These are phyloP conservation scores for Scolanthus callimorphus DNA, from an alignment of 92 coral and sea anemone species.

Conservation along the genomic window DNA sequence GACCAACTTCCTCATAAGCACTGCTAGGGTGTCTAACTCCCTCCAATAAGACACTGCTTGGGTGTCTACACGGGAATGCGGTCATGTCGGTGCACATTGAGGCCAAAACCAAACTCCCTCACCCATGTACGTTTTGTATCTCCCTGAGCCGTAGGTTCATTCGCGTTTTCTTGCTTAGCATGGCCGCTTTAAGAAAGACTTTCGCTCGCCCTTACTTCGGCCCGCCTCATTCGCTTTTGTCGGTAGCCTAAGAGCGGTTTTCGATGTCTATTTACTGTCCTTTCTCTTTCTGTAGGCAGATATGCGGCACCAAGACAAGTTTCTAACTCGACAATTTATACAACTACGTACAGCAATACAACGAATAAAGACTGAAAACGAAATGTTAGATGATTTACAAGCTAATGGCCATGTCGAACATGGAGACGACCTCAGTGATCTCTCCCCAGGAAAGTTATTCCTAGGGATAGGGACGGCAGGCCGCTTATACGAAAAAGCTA, in stretches of 20 bases:
- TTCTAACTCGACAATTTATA: constrained; percentile 84
- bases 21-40: too few relatives aligned
- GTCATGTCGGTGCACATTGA: too few relatives aligned
- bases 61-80: too few relatives aligned
- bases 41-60: too few relatives aligned
- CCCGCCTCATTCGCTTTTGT: too few relatives aligned
- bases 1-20: too few relatives aligned
- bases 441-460: constrained; percentile 36
- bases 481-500: constrained; percentile 50
- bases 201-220: too few relatives aligned
- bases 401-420: neutral
- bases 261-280: neutral
- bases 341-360: constrained; percentile 87
- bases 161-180: too few relatives aligned
- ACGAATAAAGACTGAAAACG: constrained; percentile 61
- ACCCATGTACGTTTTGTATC: too few relatives aligned
- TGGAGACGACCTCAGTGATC: constrained; percentile 30
- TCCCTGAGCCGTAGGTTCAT: too few relatives aligned
- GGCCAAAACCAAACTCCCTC: too few relatives aligned
- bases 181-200: too few relatives aligned
- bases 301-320: constrained; percentile 97
- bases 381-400: constrained; percentile 54
- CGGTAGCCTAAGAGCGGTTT: neutral
- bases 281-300: constrained; percentile 52
- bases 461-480: constrained; percentile 42